A percentile compares a stretch with the other conserved stretches of the same genome.
Conservation (phyloP, 2,797 vertebrate species). For the Denticeps clupeoides region DNA sequence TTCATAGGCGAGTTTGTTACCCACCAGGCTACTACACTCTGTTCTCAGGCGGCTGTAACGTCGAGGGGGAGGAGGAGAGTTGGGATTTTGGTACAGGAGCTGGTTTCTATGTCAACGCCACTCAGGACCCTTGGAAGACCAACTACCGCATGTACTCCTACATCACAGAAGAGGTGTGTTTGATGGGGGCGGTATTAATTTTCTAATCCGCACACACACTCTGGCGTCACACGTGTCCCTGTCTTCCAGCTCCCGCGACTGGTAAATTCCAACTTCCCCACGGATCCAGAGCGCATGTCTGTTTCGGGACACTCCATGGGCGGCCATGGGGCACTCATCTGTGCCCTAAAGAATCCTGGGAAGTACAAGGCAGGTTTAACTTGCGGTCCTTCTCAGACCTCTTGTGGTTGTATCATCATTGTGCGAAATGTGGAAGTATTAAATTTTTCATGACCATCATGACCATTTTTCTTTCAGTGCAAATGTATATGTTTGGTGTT, state of each 20-base stretch:
- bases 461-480: too few species aligned
- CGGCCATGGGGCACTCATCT: conserved; percentile 85
- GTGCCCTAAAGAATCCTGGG: conserved; percentile 80
- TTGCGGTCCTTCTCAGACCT: too few species aligned
- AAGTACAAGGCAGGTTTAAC: conserved; percentile 72
- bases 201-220: too few species aligned
- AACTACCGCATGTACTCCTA: conserved; percentile 97
- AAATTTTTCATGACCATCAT: too few species aligned
- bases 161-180: conserved; percentile 76
- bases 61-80: conserved; percentile 89
- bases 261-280: conserved; percentile 80
- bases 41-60: conserved; percentile 81
- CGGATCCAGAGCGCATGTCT: conserved; percentile 75
- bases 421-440: too few species aligned
- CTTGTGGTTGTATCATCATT: too few species aligned
- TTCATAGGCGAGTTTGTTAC: too few species aligned
- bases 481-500: too few species aligned
- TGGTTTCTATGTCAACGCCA: conserved; percentile 87
- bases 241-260: conserved; percentile 72
- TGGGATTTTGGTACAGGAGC: conserved; percentile 96
- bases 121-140: conserved; percentile 83
- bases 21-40: too few species aligned
- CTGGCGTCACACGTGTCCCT: too few species aligned
- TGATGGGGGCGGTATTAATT: background rate
- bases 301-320: conserved; percentile 95